Percentiles rank a stretch among this genome's conserved stretches.
Conservation (phyloP, 2,113 vertebrate genomes). For the Limnothrissa miodon region DNA sequence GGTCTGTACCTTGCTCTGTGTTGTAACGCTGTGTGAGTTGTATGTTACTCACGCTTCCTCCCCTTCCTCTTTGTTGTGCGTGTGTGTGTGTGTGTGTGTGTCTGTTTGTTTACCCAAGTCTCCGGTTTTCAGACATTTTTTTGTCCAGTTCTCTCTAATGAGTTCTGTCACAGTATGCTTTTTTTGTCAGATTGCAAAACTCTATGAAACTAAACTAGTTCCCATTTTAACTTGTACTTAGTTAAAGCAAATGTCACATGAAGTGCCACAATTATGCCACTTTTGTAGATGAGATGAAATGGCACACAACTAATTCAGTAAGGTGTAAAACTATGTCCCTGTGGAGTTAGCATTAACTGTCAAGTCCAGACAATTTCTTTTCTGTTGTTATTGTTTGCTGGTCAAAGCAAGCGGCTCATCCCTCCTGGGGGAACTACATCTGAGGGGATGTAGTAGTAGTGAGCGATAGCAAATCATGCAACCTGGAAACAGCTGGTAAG, state of each 20-base stretch:
- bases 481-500: background rate
- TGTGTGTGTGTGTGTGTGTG: slow-evolving; percentile 61
- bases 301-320: background rate
- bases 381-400: background rate
- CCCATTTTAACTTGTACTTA: background rate
- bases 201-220: background rate
- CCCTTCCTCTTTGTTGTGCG: slow-evolving; percentile 42
- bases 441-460: background rate
- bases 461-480: background rate
- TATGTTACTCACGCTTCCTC: slow-evolving; percentile 58
- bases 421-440: background rate
- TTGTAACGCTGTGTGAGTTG: slow-evolving; percentile 39
- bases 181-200: background rate
- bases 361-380: background rate
- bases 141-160: slow-evolving; percentile 65
- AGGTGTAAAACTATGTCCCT: background rate
- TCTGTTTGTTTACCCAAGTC: slow-evolving; percentile 59
- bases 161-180: slow-evolving; percentile 30
- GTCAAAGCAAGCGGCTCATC: background rate
- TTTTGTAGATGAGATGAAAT: background rate
- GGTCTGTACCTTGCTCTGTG: slow-evolving; percentile 45
- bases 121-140: slow-evolving; percentile 52
- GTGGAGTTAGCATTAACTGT: background rate
- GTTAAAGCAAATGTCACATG: background rate
- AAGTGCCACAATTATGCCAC: background rate